Base-by-base conservation (phyloP, 2,113 vertebrate species). In the Chascanopsetta lugubris region DNA sequence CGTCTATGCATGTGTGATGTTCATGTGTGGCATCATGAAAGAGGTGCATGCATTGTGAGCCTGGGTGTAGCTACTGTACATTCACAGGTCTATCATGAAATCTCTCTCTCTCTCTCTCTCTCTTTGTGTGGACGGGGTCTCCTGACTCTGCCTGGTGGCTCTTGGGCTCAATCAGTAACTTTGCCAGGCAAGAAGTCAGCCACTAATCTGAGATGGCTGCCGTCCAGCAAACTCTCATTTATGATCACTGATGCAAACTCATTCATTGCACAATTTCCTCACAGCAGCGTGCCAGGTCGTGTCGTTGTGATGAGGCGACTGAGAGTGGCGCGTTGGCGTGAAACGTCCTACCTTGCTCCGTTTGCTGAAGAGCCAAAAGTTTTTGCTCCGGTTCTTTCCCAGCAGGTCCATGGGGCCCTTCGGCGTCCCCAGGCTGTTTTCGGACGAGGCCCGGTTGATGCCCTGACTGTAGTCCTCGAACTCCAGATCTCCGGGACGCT, bases 381-480 rank as follows among this genome's bases (percentile, higher is more conserved):
- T 94, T 80, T 94, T 96, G 80, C 87, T 84, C 22, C 80, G 91
- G 85, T 92, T 94, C 55, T 92, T 95, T 59, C 89, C 74, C 0
- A 93, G 53, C 8, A 94, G 82, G 0, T 95, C 95, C 0, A 94
- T 79, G 15, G 91, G 90, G 46, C 89, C 90, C 65, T 94, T 94
- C 1, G 94, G 93, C 12, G 93, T 93, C 1, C 95, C 92, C 63
- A 96, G 85, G 77, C 95, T 95, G 74, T 93, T 95, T 69, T 96
- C 95, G 0, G 95, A 96, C 0, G 94, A 94, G 0, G 90, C 87
- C 0, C 94, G 88, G 79, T 94, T 95, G 82, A 96, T 95, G 61
- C 92, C 93, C 80, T 96, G 94, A 82, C 95, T 96, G 90, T 93
- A 96, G 84, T 96, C 95, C 75, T 96, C 95, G 7, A 96, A 96